Base-by-base conservation (phyloP, 64 coral and sea anemone genomes). In the Acropora yongei region DNA sequence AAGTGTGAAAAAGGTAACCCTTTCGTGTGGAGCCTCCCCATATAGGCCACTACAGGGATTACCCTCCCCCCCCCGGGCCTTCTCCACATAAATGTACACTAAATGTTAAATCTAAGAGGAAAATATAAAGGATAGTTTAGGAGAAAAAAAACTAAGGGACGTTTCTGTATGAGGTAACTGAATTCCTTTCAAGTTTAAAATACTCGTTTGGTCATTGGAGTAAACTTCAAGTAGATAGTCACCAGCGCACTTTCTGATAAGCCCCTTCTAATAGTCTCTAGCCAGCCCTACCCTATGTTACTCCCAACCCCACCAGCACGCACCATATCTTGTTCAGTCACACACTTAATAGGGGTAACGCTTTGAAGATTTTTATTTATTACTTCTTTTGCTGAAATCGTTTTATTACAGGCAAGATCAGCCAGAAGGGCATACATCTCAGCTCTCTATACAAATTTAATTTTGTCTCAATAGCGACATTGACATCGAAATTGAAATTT, bases 1-100 rank as follows among this genome's bases (percentile, higher is more conserved):
- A 13, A 63, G 58, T 8, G 58, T 63, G 58, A 63, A 11, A 63
- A 63, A 63, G 58, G 58, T 13, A 63, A 9, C 58, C 58, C 58
- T 63, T 63, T 63, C 58, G 58, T 5, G 58, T 13, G 58, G 58
- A 63, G 58, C 58, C 58, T 63, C 58, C 16, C 58, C 50, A 8
- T 53, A 53, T 53, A 53, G 50, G 50, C 50, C 3, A 53, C 50
- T 53, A 53, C 50, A 53, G 50, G 0, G 50, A 53, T 53, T 53
- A 53, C 50, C 50, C 8, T 8, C 50, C 50, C 50, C 50, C 50
- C 50, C 3, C 50, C 50, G 50, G 50, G 50, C 67, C 67, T 69
- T 69, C 67, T 69, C 67, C 67, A 69, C 67, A 69, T 69, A 69
- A 69, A 69, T 69, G 67, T 69, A 69, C 49, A 53, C 49, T 53